Percentiles rank a stretch among this genome's conserved stretches.
Conservation (phyloP, 2,797 vertebrate species). For the Decapterus maruadsi region DNA sequence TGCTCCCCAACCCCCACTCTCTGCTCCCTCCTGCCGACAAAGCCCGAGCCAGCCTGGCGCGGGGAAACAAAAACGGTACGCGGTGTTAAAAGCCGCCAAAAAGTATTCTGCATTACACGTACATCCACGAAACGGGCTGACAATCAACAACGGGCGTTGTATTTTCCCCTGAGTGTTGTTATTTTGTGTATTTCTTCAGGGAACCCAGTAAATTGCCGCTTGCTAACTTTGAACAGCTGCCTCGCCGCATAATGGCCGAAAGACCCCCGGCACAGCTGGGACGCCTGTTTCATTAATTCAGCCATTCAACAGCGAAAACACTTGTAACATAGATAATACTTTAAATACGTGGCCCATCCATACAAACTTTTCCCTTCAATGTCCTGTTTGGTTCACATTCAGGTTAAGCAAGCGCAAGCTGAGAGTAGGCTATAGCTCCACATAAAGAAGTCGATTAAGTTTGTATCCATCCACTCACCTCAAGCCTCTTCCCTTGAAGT, state of each 20-base stretch:
- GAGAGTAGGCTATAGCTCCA: neutral
- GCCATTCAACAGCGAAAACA: conserved; percentile 8
- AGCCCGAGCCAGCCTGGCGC: conserved; percentile 71
- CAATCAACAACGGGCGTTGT: accelerated
- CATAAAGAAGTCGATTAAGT: neutral
- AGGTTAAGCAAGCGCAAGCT: neutral
- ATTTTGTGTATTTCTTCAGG: neutral
- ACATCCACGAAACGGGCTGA: accelerated
- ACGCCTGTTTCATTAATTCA: conserved; percentile 6
- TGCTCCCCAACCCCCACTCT: conserved; percentile 84
- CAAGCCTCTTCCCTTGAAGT: conserved; percentile 71
- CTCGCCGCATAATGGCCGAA: conserved; percentile 73
- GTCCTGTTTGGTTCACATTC: conserved; percentile 1
- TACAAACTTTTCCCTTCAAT: accelerated
- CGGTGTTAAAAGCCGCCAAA: conserved; percentile 54
- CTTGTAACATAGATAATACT: accelerated
- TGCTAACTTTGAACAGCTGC: conserved; percentile 65
- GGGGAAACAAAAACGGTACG: conserved; percentile 71
- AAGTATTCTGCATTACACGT: neutral
- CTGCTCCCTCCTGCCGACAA: conserved; percentile 78
- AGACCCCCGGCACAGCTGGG: conserved; percentile 29
- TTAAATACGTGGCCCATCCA: too few species aligned
- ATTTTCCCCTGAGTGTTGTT: accelerated
- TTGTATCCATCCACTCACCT: conserved; percentile 65
- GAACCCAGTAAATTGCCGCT: conserved; percentile 3